Base-by-base conservation (phyloP, 2,888 invertebrate species). In the Andrena fulva region DNA sequence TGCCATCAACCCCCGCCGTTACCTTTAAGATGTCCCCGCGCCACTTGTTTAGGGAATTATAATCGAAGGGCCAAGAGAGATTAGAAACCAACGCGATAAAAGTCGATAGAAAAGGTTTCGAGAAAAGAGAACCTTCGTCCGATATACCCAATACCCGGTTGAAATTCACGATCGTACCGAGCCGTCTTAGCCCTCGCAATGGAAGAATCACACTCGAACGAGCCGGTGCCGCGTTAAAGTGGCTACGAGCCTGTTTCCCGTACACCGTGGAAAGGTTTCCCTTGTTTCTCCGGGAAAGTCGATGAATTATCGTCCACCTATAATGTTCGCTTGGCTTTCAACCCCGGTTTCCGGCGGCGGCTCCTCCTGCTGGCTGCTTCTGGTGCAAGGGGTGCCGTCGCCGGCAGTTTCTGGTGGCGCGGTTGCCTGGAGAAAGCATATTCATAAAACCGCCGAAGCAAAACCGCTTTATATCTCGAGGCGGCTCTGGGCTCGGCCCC, bases 361-460 rank as follows among this genome's bases (percentile, higher is more conserved):
- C 80, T 86, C 80, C 87, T 87, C 87, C 85, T 87, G 82, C 85
- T 77, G 80, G 82, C 87, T 87, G 86, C 84, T 87, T 85, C 85
- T 78, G 80, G 82, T 64, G 85, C 77, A 85, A 87, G 85, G 90
- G 89, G 85, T 83, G 87, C 56, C 35, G 16, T 42, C n/a, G 73
- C 50, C 27, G 62, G 24, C 50, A 16, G 56, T 56, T 73, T 52
- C 54, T n/a, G 72, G 64, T 33, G 71, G 60, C 76, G 76, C 77
- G 24, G 78, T 74, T 73, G 74, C 77, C 52, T 33, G 71, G 86
- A 87, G 90, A 90, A 91, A 93, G 92, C 93, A 93, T 93, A 93
- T 93, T 93, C 93, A 91, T 93, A 93, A 93, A 93, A 93, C 87
- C 91, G 90, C 86, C 89, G 90, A 87, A 92, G 91, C 92, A 91